Evolutionary conservation across 2,888 invertebrate species (phyloP), one percentile per base, ranked within the genome.

Genomic region (Campoplex nolae): DNA sequence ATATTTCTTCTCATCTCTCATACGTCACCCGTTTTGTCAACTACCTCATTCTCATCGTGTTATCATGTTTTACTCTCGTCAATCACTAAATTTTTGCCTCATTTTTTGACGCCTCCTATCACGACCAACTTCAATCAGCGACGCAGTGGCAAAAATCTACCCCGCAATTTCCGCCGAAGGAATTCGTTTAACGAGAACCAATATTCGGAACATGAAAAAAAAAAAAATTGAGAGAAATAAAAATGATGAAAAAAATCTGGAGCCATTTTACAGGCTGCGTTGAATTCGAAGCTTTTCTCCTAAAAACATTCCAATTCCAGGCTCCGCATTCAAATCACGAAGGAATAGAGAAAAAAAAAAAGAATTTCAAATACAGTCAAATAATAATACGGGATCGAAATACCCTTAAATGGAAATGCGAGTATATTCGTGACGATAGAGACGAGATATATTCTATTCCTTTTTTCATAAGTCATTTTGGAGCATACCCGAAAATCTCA

Each of bases 21-120:
- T 62, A 70, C 32, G 42, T 71, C 79, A 58, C 58, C 48, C 51
- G 38, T 84, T 74, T 68, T 42, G 70, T 84, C 78, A 68, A 38
- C 48, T 38, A 23, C 42, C 28, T 78, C 73, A 35, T 67, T 54
- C 73, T 51, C 74, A 32, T 82, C 76, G 32, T 42, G 71, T 32
- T 54, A 75, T 70, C 70, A 62, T 83, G 62, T 67, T 67, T 54
- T 48, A 42, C 62, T 62, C 51, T 75, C 77, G 75, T 84, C 81
- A 81, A 75, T 84, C 82, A 82, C 45, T 48, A 56, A 78, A 82
- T 82, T 74, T 56, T 77, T 48, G 58, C 67, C 58, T 11, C 16
- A 51, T 45, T 62, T 62, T 45, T 62, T 13, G n/a, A 38, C 56
- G 18, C 56, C 38, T 13, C 56, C 38, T 13, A 54, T 56, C 56